These are phyloP conservation scores for Pheosia gnoma DNA, from an alignment of 2,888 invertebrate genomes.

Conservation along the genomic window DNA sequence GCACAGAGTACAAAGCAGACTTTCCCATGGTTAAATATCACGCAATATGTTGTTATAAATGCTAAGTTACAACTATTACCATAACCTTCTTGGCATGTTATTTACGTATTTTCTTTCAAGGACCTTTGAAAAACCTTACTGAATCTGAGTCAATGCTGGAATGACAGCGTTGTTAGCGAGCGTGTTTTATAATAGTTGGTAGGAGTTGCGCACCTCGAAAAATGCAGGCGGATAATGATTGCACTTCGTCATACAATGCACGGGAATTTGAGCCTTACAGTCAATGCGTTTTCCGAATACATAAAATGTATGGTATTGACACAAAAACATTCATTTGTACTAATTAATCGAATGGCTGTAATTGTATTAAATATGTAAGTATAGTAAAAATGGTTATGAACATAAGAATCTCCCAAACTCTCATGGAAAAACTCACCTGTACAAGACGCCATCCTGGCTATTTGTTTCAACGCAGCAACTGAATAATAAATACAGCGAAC, in stretches of 20 bases:
- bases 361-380: too few relatives aligned
- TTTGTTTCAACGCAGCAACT: conserved; percentile 71
- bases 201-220: conserved; percentile 33
- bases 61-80: background rate
- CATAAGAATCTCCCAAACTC: background rate
- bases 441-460: conserved; percentile 78
- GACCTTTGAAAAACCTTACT: background rate
- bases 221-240: conserved; percentile 32
- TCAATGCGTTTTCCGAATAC: background rate
- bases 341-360: too few relatives aligned
- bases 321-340: background rate
- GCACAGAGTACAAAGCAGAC: too few relatives aligned
- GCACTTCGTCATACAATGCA: conserved; percentile 23
- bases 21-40: too few relatives aligned
- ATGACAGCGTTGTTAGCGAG: background rate
- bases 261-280: conserved; percentile 29
- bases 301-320: background rate
- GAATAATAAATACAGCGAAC: conserved; percentile 78
- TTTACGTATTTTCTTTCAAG: background rate
- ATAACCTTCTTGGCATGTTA: conserved; percentile 1
- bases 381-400: background rate
- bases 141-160: conserved; percentile 1
- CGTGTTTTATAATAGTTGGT: conserved; percentile 26
- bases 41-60: too few relatives aligned
- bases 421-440: conserved; percentile 66